Base-by-base conservation (phyloP, 2,113 vertebrate species). In the Leucopsar rothschildi region DNA sequence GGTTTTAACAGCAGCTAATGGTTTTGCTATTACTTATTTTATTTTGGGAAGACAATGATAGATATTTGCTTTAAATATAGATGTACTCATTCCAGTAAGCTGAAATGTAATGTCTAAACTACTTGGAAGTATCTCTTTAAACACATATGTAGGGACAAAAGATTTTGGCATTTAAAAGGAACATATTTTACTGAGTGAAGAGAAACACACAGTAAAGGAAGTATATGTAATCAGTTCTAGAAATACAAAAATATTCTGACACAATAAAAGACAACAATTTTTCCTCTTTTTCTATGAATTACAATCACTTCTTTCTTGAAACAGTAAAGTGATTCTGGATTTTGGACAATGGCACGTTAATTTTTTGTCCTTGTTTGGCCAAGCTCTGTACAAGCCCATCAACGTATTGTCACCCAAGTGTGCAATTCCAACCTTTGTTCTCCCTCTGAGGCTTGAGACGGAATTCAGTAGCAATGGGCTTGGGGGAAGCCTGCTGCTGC, bases 61-160 rank as follows among this genome's bases (percentile, higher is more conserved):
- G 72, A 96, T 81, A 42, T 92, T 94, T 92, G 52, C 69, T 94
- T 95, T 90, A 95, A 96, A 96, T 94, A 93, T 97, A 92, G 76
- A 93, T 88, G 60, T 83, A 68, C 64, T 92, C 64, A 75, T 93
- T 93, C 35, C 53, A 68, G 68, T 82, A 92, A 70, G 28, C 79
- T 71, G 28, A 92, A 92, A 75, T 49, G 40, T 55, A 53, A 85
- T 39, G 52, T 52, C 60, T 94, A 94, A 96, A 90, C 44, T 78
- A 37, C 59, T 80, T 88, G 52, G 16, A 89, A 80, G 27, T 60
- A 77, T 37, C 64, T 90, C 49, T 78, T 93, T 64, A 64, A 78
- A 90, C 15, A 59, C 24, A 9, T 31, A 21, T 29, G 31, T 49
- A 52, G 65, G 20, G 35, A 47, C 17, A 80, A 65, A 92, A 88